These are phyloP conservation scores for Contarinia nasturtii DNA, from an alignment of 1,140 invertebrate species.

Conservation along the genomic window DNA sequence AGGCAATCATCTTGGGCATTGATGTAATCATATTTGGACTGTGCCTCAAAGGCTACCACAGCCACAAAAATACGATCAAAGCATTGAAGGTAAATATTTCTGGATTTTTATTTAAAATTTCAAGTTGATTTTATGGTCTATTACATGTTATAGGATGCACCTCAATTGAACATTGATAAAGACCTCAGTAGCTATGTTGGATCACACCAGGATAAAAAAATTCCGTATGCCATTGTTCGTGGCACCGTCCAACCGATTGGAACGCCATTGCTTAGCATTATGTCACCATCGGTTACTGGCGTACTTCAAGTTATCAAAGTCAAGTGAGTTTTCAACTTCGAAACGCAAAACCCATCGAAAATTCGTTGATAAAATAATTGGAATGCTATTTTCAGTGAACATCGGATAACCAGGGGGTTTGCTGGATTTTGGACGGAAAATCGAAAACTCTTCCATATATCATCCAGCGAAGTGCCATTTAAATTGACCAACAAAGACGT, in stretches of 20 bases:
- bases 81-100: conserved; percentile 34
- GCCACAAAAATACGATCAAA: conserved; percentile 42
- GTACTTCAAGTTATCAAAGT: conserved; percentile 39
- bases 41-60: conserved; percentile 47
- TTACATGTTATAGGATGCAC: conserved; percentile 33
- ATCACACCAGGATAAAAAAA: conserved; percentile 34
- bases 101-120: conserved; percentile 4
- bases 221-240: conserved; percentile 48
- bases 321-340: conserved; percentile 3
- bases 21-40: conserved; percentile 48
- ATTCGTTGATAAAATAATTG: conserved; percentile 8
- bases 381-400: conserved; percentile 46
- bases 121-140: conserved; percentile 4
- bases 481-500: conserved; percentile 36
- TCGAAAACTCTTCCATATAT: conserved; percentile 48
- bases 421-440: conserved; percentile 65
- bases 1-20: conserved; percentile 38
- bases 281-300: conserved; percentile 45
- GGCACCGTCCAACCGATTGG: conserved; percentile 52
- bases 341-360: background rate
- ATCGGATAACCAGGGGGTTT: conserved; percentile 49
- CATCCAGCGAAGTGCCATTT: conserved; percentile 55
- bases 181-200: conserved; percentile 35
- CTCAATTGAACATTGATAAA: conserved; percentile 40
- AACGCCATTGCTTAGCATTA: conserved; percentile 44